Base-by-base conservation (phyloP, 2,888 invertebrate species). In the Drosophila ustulata region DNA sequence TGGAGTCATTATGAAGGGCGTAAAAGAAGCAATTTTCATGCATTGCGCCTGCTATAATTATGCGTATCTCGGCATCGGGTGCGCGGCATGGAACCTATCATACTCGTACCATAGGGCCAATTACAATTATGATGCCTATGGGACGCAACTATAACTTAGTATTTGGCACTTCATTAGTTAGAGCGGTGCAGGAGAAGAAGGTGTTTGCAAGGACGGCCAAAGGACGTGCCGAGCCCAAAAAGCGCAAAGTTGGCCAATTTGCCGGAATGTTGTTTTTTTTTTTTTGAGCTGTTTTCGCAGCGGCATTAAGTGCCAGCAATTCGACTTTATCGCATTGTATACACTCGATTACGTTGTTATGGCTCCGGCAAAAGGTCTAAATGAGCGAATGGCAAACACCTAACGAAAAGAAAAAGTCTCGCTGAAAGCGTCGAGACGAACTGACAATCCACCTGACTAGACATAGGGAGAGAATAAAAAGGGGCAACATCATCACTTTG, bases 321-420 rank as follows among this genome's bases (percentile, higher is more conserved):
- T 84, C 69, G 76, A 72, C 64, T 77, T 82, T 88, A 85, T 85
- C 85, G 67, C 77, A 67, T 72, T 82, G 69, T 70, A 74, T 70
- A 79, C 82, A 84, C 82, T 82, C 82, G 85, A 87, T 82, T 87
- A 82, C 85, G 70, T 76, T 84, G 85, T 87, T 78, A 87, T 76
- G 67, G 68, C 70, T 13, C 59, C 37, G 70, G 28, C 73, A 65
- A 75, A 71, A 78, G 70, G 70, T 59, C 73, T 45, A 73, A 66
- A 74, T 69, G 69, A 69, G 73, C 63, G 37, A 63, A 43, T 67
- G 58, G 58, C 57, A 65, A 63, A 45, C 43, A 66, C 49, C 57
- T 66, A 56, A 53, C 53, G 37, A 63, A 55, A 46, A 41, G 49
- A 41, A 49, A 37, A n/a, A 37, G 37, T n/a, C 5, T 41, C 34